Evolutionary conservation across 2,113 vertebrate species (phyloP).

Genomic region (Furnarius figulus): DNA sequence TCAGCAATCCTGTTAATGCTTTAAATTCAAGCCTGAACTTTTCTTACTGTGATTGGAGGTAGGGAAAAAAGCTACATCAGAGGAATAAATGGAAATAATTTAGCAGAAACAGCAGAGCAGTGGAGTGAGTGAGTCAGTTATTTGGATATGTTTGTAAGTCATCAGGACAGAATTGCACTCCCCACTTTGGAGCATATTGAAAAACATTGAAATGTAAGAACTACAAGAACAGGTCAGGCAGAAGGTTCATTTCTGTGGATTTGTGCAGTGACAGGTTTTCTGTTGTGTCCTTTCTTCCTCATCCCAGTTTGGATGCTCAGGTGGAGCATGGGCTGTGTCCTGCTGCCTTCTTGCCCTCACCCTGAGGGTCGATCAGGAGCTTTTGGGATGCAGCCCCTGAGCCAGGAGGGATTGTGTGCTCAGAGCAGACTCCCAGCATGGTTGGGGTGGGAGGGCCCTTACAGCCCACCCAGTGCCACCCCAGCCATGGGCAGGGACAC

Average conservation of each 20-base stretch:
- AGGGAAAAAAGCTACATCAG: not conserved
- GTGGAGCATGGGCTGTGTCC: not conserved
- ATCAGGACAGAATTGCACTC: not conserved
- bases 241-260: fast-evolving
- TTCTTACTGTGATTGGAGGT: not conserved
- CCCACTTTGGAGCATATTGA: fast-evolving
- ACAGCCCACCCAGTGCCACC: too few relatives aligned
- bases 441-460: too few relatives aligned
- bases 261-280: not conserved
- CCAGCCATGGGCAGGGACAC: too few relatives aligned
- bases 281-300: too few relatives aligned
- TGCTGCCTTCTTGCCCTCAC: fast-evolving
- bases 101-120: not conserved
- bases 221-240: too few relatives aligned
- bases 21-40: not conserved
- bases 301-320: fast-evolving
- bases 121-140: not conserved
- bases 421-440: too few relatives aligned
- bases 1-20: not conserved
- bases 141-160: not conserved
- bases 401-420: too few relatives aligned
- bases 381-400: not conserved
- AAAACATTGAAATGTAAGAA: too few relatives aligned
- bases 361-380: too few relatives aligned
- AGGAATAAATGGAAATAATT: not conserved